Evolutionary conservation across 2,888 invertebrate species (phyloP), one percentile per base, ranked within the genome.

Genomic region (Lasioglossum villosulum): DNA sequence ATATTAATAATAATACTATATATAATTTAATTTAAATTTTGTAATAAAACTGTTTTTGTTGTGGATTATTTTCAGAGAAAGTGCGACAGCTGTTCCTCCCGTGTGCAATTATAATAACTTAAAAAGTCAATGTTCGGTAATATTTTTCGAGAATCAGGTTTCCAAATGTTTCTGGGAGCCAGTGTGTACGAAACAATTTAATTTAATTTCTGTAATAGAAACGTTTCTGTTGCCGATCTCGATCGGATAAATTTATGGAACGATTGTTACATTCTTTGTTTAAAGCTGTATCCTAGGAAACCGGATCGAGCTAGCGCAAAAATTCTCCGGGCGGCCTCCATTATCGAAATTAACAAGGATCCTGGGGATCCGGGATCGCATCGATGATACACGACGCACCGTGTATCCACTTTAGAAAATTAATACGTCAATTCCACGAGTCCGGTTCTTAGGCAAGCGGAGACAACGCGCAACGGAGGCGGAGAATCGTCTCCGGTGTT

Each of bases 401-500:
- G 72, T 30, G 48, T 72, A 72, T 42, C 71, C 71, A 72, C 71
- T 88, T 82, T 88, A 80, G 88, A 86, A 88, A 88, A 88, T 88
- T 83, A 88, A 86, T 88, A 88, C 83, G 86, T 83, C 88, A 73
- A 88, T 75, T 76, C 72, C 39, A 52, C 52, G 75, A 66, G 75
- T 72, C 34, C 56, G 72, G 56, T 73, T 48, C 72, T 75, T 30
- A 56, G n/a, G 16, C 37, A 34, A 59, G 52, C 56, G 42, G 59
- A 84, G 66, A 66, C 75, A 59, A 68, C 75, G 70, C 30, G 10
- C 27, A 75, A 76, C 56, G 84, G 42, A 77, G 77, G 45, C 16
- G 75, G 71, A 70, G 76, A 37, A 84, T 80, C 77, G 76, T 74
- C 71, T 66, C 16, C 66, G 30, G 52, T 86, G 85, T 86, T 86